phyloP scores from a whole-genome alignment of 2,888 invertebrate species.

The Ramazzottius varieornatus region DNA sequence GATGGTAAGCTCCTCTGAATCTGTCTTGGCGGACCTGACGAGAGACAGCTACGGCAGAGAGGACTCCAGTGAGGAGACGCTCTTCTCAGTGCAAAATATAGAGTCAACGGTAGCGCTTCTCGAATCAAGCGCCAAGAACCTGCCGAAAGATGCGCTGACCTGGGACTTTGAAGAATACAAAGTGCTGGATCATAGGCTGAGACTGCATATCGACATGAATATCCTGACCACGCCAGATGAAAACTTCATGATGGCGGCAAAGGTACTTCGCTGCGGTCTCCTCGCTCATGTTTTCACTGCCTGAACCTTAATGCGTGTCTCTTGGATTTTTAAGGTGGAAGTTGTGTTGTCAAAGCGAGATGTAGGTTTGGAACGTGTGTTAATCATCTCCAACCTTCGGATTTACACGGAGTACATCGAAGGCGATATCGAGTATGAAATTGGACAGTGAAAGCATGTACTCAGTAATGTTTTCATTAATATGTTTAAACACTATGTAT shows the following conservation, averaged over 20 bases:
- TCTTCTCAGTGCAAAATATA: background rate
- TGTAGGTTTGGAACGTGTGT: too few species aligned
- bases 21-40: background rate
- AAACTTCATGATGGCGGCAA: background rate
- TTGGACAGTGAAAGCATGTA: too few species aligned
- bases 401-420: too few species aligned
- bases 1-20: background rate
- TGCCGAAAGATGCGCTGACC: background rate
- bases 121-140: background rate
- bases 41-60: background rate
- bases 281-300: background rate
- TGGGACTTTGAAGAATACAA: background rate
- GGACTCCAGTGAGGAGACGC: constrained; percentile 1
- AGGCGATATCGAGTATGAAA: too few species aligned
- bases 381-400: too few species aligned
- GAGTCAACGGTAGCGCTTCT: background rate
- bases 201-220: background rate
- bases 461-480: too few species aligned
- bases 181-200: background rate
- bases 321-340: background rate
- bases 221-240: background rate
- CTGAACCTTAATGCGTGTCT: background rate
- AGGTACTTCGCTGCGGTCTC: too few species aligned
- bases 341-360: too few species aligned
- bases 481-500: too few species aligned